Evolutionary conservation across 2,888 invertebrate genomes (phyloP).

Genomic region (Caprella mutica): DNA sequence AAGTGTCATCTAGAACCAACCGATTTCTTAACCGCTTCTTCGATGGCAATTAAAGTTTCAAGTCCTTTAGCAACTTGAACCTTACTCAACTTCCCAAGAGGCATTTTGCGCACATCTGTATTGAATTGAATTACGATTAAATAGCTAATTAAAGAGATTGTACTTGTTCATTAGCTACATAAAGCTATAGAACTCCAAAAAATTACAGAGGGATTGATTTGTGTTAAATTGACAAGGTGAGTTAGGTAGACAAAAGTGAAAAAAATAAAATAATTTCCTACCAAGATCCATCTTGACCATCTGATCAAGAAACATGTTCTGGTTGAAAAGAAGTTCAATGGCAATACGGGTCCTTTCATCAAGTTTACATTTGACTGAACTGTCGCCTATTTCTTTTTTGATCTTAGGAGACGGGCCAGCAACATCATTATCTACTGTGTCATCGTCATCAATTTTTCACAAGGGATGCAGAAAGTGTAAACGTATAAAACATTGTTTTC

Average conservation of each 20-base stretch:
- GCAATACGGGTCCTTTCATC: constrained; percentile 40
- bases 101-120: constrained; percentile 45
- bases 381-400: neutral
- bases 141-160: too few species aligned
- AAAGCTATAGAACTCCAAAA: too few species aligned
- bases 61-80: constrained; percentile 44
- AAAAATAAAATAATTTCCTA: constrained; percentile 35
- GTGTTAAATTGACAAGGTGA: too few species aligned
- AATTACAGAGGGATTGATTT: too few species aligned
- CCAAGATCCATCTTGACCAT: constrained; percentile 42
- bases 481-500: too few species aligned
- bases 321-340: constrained; percentile 41
- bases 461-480: too few species aligned
- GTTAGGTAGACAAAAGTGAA: too few species aligned
- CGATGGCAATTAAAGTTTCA: constrained; percentile 41
- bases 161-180: too few species aligned
- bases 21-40: constrained; percentile 39
- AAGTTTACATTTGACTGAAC: constrained; percentile 1
- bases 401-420: too few species aligned
- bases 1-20: too few species aligned
- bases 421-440: constrained; percentile 13
- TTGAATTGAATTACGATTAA: too few species aligned
- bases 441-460: constrained; percentile 34
- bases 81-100: constrained; percentile 44
- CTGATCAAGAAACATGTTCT: constrained; percentile 42